Evolutionary conservation across 2,888 invertebrate species (phyloP).

Genomic region (Lottia gigantea): DNA sequence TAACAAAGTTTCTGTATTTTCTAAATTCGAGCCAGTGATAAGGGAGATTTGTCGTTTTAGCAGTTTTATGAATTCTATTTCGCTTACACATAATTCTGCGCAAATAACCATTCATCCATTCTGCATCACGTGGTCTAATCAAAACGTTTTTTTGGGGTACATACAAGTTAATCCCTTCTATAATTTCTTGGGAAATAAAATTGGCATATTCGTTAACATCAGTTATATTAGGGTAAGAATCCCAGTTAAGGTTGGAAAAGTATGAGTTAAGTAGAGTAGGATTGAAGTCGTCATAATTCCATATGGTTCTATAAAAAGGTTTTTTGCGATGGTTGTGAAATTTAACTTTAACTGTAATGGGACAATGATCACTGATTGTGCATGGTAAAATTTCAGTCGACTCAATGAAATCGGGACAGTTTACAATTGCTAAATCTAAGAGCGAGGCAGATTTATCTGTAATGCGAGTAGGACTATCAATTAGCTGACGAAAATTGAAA

Average conservation of each 20-base stretch:
- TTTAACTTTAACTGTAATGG: background rate
- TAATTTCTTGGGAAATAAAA: no score
- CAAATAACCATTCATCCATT: no score
- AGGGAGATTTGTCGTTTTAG: background rate
- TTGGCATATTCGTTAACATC: no score
- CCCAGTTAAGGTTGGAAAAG: background rate
- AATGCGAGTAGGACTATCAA: background rate
- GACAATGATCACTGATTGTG: background rate
- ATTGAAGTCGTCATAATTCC: background rate
- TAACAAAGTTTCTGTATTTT: background rate
- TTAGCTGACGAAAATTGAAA: background rate
- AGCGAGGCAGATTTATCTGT: background rate
- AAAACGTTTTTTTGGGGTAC: background rate
- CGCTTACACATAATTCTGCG: background rate
- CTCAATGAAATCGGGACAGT: background rate
- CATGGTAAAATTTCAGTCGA: background rate
- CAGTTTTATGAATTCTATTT: background rate
- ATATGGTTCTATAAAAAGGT: background rate
- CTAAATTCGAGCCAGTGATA: background rate
- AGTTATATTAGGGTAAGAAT: background rate
- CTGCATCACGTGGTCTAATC: no score
- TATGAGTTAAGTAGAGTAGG: background rate
- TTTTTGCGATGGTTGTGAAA: background rate
- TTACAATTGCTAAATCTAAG: background rate
- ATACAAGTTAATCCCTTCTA: background rate